Conservation (phyloP, 2,797 vertebrate genomes). For the Pipistrellus nathusii region DNA sequence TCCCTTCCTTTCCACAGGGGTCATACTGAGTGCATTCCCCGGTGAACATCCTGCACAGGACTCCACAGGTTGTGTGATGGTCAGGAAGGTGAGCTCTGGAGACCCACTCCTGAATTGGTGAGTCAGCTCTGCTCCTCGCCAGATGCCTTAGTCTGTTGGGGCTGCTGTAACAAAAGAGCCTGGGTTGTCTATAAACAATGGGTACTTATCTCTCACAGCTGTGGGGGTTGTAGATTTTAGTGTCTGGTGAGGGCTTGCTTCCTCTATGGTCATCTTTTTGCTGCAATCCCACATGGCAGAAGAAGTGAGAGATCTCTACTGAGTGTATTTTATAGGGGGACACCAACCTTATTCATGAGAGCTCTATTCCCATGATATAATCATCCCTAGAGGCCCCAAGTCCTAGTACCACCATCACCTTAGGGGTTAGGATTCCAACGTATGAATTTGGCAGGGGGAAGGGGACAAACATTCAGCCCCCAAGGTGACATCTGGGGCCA, state of each 20-base stretch:
- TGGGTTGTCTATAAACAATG: background rate
- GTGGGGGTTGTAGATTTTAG: background rate
- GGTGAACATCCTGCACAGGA: background rate
- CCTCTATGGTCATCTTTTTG: background rate
- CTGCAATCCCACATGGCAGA: background rate
- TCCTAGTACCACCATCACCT: background rate
- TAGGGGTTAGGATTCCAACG: background rate
- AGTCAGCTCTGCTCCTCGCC: background rate
- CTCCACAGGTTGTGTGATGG: accelerated
- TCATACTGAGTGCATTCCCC: accelerated
- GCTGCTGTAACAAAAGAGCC: background rate
- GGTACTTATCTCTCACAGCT: background rate
- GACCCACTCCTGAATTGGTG: accelerated
- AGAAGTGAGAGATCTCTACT: background rate
- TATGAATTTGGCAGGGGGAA: background rate
- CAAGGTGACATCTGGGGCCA: background rate
- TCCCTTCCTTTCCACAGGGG: background rate
- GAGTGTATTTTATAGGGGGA: background rate
- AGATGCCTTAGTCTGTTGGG: background rate
- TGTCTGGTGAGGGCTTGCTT: background rate
- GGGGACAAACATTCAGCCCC: background rate
- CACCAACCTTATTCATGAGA: background rate
- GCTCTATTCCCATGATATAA: background rate
- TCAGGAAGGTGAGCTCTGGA: background rate
- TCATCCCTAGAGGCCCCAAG: background rate